These are phyloP conservation scores for Irena cyanogastra DNA, from an alignment of 2,113 vertebrate species.

Conservation along the genomic window DNA sequence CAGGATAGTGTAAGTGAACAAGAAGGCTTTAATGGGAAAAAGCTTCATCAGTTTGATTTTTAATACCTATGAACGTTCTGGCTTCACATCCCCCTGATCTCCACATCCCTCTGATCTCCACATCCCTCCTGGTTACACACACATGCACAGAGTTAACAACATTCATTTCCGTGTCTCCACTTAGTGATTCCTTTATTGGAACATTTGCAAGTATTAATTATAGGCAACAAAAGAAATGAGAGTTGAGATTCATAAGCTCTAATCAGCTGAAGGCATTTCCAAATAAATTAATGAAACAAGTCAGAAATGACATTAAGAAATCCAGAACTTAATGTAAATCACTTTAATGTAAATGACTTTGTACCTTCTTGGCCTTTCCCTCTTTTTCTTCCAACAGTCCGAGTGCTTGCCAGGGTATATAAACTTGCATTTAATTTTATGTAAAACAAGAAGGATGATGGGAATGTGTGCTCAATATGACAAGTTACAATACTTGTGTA, in stretches of 20 bases:
- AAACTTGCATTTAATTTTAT: background rate
- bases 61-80: background rate
- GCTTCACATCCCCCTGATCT: background rate
- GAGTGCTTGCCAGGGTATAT: background rate
- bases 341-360: background rate
- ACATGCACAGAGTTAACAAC: background rate
- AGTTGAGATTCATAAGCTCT: background rate
- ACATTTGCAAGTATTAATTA: background rate
- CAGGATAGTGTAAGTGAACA: background rate
- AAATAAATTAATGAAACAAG: slow-evolving; percentile 37
- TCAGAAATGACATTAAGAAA: slow-evolving; percentile 4
- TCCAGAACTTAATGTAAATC: background rate
- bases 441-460: background rate
- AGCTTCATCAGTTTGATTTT: background rate
- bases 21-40: background rate
- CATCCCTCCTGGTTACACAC: background rate
- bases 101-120: background rate
- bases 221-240: background rate
- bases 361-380: background rate
- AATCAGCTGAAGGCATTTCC: slow-evolving; percentile 32
- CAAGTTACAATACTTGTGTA: background rate
- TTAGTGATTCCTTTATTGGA: slow-evolving; percentile 17
- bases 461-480: background rate
- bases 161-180: background rate
- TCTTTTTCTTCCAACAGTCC: background rate